A percentile compares a stretch with the other conserved stretches of the same genome.
phyloP scores from a whole-genome alignment of 2,888 invertebrate species.

The Neoaliturus tenellus region DNA sequence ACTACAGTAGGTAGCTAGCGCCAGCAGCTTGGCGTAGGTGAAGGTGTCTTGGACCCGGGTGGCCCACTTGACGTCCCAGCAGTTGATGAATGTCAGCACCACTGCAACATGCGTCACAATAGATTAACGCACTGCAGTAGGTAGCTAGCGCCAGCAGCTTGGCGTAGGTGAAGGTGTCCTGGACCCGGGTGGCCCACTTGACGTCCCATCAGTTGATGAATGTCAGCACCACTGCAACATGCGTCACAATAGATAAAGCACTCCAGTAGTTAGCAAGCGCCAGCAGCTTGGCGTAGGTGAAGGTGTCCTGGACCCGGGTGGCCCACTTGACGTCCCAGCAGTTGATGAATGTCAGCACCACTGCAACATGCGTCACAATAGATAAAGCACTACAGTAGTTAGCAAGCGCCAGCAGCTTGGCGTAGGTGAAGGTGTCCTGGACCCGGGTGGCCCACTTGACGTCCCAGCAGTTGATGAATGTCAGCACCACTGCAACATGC shows the following conservation, averaged over 20 bases:
- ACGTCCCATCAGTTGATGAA: no score
- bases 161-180: no score
- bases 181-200: no score
- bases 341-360: conserved; percentile 96
- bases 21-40: conserved; percentile 97
- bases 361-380: conserved; percentile 75
- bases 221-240: no score
- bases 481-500: no score
- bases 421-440: background rate
- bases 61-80: conserved; percentile 98
- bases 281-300: conserved; percentile 97
- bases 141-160: no score
- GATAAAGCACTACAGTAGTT: background rate
- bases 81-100: conserved; percentile 96
- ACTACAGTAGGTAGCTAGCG: conserved; percentile 79
- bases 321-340: conserved; percentile 99
- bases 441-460: no score
- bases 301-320: conserved; percentile 96
- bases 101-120: conserved; percentile 78
- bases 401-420: background rate
- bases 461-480: no score
- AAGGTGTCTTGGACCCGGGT: conserved; percentile 98
- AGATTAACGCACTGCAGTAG: no score
- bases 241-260: no score
- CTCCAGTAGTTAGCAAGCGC: conserved; percentile 94